Evolutionary conservation across 1,140 invertebrate species (phyloP), one percentile per base, ranked within the genome.

Genomic region (Rhopalosiphum padi): DNA sequence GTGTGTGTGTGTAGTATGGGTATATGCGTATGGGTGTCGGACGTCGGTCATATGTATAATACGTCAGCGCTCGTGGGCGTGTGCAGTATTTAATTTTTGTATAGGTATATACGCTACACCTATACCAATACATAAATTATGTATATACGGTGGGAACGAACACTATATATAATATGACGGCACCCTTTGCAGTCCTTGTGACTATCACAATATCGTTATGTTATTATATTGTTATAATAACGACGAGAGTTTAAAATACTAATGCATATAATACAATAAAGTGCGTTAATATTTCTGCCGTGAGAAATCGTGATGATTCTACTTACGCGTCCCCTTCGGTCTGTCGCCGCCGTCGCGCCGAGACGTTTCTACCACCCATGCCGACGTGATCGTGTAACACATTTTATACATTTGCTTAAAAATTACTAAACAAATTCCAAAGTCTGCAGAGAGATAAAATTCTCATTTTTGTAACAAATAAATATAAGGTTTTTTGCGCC

Each of bases 171-270:
- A 8, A n/a, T 55, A 82, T 35, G n/a, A 82, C 82, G 22, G 35
- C 23, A 41, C 83, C 83, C 83, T 41, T 41, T 41, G 22, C 23
- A 41, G 41, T 85, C 35, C 35, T 77, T n/a, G 60, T n/a, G 83
- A 85, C 55, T 23, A 35, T 68, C 25, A 18, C 89, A 68, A 60
- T 60, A 90, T 60, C 46, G 46, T 68, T 55, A 90, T 43, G 15
- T 77, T 77, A 77, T 77, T n/a, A 77, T 77, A 77, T 77, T 77
- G 15, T 77, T 77, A 15, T 77, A 77, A 77, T 77, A 77, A 77
- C 60, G 60, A 77, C 18, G n/a, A 77, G 60, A n/a, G 60, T 77
- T 35, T 77, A 35, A n/a, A 53, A 53, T 53, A 77, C 6, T 48
- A 0, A 48, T 48, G 4, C 5, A 53, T 53, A 23, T 53, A 53